Base-by-base conservation (phyloP, 2,888 invertebrate genomes). In the Ecliptopera silaceata region DNA sequence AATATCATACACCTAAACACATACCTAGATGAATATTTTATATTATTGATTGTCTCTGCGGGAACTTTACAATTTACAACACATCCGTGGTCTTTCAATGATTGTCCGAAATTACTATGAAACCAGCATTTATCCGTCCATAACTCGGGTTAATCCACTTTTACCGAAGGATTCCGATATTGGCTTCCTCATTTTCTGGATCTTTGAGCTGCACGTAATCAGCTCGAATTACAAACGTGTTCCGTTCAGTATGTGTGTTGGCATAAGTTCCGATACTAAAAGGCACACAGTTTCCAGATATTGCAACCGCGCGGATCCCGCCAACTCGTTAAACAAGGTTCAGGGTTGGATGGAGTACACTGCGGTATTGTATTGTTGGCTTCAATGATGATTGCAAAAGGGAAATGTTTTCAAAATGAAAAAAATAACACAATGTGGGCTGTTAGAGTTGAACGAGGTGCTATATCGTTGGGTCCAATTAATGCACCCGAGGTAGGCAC, bases 321-420 rank as follows among this genome's bases (percentile, higher is more conserved):
- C 38, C 32, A 52, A 39, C 56, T 57, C 43, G 47, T 48, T 57
- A 52, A 39, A 32, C 50, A 31, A 46, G 41, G 45, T 50, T 50
- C 46, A 46, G 50, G 42, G 50, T 50, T 34, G 29, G 26, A 18
- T 32, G 20, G 34, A 34, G 34, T 34, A 31, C 22, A 41, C 26
- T 44, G 51, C 44, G 38, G 17, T 29, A 29, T 39, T 44, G 38
- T 31, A 15, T 18, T 12, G 38, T 42, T 41, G 50, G 13, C 32
- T 52, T 32, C 32, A 46, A 52, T 18, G 32, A 22, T 56, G 44
- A 56, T 51, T 46, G 29, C 45, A 38, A 13, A 50, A 34, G n/a
- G 15, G 15, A 39, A 44, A 17, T 39, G 18, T 38, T 39, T 34
- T 18, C 11, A 26, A 51, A 50, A 31, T 6, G 12, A 29, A 8